Evolutionary conservation across 1,140 invertebrate genomes (phyloP).

Genomic region (Meloidogyne floridensis): DNA sequence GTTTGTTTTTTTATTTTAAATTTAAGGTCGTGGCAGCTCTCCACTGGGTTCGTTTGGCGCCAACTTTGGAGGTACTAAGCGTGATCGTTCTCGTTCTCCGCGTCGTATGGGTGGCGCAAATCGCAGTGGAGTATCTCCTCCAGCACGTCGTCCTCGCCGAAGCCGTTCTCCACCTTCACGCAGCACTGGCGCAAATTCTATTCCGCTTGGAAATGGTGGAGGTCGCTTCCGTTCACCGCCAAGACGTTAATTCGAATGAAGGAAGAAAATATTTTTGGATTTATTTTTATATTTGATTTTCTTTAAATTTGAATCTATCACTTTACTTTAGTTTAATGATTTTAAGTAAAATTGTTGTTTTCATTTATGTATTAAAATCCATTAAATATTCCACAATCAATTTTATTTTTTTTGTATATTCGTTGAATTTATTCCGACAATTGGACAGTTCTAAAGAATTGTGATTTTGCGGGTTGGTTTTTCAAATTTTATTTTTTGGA

Average conservation of each 20-base stretch:
- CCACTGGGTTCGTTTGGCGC: neutral
- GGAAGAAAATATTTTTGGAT: neutral
- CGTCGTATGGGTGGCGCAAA: slow-evolving; percentile 30
- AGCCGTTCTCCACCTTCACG: slow-evolving; percentile 26
- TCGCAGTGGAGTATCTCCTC: slow-evolving; percentile 16
- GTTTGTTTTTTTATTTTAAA: neutral
- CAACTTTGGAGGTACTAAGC: slow-evolving; percentile 7
- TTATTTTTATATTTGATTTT: neutral
- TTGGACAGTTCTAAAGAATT: too few relatives aligned
- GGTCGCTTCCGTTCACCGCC: slow-evolving; percentile 23
- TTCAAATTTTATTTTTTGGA: too few relatives aligned
- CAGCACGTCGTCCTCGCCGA: slow-evolving; percentile 37
- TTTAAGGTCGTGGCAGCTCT: slow-evolving; percentile 23
- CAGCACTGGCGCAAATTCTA: slow-evolving; percentile 29
- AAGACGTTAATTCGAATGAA: slow-evolving; percentile 22
- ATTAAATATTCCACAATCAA: neutral
- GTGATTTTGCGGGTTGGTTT: too few relatives aligned
- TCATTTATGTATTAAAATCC: neutral
- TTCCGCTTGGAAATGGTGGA: slow-evolving; percentile 32
- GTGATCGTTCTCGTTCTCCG: slow-evolving; percentile 35
- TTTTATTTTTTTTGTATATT: neutral
- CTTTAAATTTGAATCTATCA: neutral
- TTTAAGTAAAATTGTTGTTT: neutral
- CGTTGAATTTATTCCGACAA: too few relatives aligned
- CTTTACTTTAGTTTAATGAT: neutral